phyloP scores from a whole-genome alignment of 2,888 invertebrate species.

The Apotomis turbidana region DNA sequence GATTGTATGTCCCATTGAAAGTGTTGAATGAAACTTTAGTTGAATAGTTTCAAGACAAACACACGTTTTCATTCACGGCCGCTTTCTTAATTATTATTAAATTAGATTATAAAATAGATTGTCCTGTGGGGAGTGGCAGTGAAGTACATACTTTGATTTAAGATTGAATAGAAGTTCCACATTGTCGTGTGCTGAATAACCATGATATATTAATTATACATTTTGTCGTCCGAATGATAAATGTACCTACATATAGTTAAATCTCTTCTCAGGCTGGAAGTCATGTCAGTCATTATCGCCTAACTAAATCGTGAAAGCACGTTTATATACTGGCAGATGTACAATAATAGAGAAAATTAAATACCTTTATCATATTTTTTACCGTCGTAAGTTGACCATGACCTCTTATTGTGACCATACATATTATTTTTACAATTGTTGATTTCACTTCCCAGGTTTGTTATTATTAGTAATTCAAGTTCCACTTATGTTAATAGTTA shows the following conservation, averaged over 20 bases:
- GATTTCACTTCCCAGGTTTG: slow-evolving; percentile 1
- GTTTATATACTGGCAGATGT: too few relatives aligned
- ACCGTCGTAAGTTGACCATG: neutral
- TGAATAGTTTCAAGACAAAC: slow-evolving; percentile 4
- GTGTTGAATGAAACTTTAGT: neutral
- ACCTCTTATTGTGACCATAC: neutral
- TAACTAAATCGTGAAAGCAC: too few relatives aligned
- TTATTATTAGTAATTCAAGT: slow-evolving; percentile 1
- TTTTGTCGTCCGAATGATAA: neutral
- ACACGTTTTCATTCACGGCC: slow-evolving; percentile 9
- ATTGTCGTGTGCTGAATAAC: neutral
- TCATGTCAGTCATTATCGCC: too few relatives aligned
- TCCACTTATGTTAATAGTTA: slow-evolving; percentile 14
- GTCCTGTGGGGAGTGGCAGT: neutral
- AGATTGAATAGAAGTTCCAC: neutral
- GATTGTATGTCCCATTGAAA: slow-evolving; percentile 6
- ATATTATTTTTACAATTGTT: neutral
- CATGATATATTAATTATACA: neutral
- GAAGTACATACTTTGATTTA: neutral
- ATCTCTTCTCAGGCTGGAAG: too few relatives aligned
- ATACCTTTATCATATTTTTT: too few relatives aligned
- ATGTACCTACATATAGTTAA: too few relatives aligned
- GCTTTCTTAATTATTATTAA: slow-evolving; percentile 6
- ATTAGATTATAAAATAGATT: slow-evolving; percentile 3
- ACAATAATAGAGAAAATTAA: too few relatives aligned